These are phyloP conservation scores for Cosmorhoe ocellata DNA, from an alignment of 2,888 invertebrate species.

Conservation along the genomic window DNA sequence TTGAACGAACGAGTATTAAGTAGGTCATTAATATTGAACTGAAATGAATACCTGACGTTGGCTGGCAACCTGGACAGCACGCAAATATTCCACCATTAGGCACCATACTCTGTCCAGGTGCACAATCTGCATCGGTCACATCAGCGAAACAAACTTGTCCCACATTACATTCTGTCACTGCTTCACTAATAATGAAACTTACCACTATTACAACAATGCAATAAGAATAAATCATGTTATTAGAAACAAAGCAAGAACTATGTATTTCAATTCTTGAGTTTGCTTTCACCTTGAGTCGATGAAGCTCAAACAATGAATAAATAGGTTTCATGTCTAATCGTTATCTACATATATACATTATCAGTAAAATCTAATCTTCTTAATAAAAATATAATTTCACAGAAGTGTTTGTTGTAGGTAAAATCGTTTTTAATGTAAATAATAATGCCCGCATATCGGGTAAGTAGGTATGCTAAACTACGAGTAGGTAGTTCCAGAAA, in stretches of 20 bases:
- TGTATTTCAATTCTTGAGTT: conserved; percentile 20
- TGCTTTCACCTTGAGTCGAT: conserved; percentile 31
- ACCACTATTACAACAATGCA: conserved; percentile 31
- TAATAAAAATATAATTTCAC: conserved; percentile 35
- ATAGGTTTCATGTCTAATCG: conserved; percentile 30
- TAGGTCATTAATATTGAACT: background rate
- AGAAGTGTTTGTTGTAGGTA: conserved; percentile 4
- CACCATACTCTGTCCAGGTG: conserved; percentile 43
- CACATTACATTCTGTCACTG: conserved; percentile 51
- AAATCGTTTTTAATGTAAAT: too few relatives aligned
- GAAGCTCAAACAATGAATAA: conserved; percentile 43
- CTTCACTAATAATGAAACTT: conserved; percentile 30
- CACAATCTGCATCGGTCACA: conserved; percentile 51
- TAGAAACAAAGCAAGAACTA: conserved; percentile 18
- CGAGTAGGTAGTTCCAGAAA: too few relatives aligned
- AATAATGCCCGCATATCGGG: too few relatives aligned
- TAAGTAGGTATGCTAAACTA: too few relatives aligned
- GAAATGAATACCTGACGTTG: conserved; percentile 32
- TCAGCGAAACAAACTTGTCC: conserved; percentile 68
- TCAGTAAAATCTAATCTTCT: conserved; percentile 53
- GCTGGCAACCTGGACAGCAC: conserved; percentile 73
- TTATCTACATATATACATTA: conserved; percentile 44
- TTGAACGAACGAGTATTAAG: conserved; percentile 2
- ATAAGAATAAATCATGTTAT: conserved; percentile 28
- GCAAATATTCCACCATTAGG: conserved; percentile 54